A percentile compares a stretch with the other conserved stretches of the same genome.
phyloP scores from a whole-genome alignment of 1,140 invertebrate genomes.

The Scaptomyza hsui region DNA sequence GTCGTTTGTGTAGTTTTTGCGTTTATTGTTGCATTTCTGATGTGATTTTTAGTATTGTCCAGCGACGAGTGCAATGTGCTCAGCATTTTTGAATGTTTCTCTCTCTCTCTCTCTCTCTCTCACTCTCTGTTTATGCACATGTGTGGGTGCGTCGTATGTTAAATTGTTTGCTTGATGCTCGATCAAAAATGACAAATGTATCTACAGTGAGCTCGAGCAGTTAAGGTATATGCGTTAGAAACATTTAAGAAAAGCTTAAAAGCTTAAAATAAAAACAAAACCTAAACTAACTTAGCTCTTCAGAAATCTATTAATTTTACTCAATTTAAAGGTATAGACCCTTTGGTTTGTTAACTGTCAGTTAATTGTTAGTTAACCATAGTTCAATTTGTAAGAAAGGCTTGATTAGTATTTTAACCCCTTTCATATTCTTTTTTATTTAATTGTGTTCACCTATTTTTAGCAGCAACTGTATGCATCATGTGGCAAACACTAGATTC shows the following conservation, averaged over 20 bases:
- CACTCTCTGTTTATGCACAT: neutral
- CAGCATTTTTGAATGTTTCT: constrained; percentile 71
- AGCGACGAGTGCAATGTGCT: constrained; percentile 79
- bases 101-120: neutral
- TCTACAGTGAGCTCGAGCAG: constrained; percentile 54
- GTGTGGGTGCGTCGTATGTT: constrained; percentile 49
- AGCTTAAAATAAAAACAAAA: too few species aligned
- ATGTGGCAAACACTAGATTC: constrained; percentile 47
- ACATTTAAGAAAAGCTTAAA: too few species aligned
- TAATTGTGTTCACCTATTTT: constrained; percentile 14
- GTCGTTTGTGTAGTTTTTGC: constrained; percentile 72
- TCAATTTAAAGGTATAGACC: too few species aligned
- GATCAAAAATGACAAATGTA: constrained; percentile 83
- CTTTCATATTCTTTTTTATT: too few species aligned
- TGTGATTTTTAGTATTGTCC: constrained; percentile 83
- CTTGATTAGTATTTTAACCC: too few species aligned
- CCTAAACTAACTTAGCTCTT: too few species aligned
- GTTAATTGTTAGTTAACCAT: too few species aligned
- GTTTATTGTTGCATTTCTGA: constrained; percentile 83
- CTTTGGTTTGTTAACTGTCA: too few species aligned
- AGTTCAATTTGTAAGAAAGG: too few species aligned
- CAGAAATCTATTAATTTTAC: too few species aligned
- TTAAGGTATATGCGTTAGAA: neutral
- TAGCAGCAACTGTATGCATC: constrained; percentile 44
- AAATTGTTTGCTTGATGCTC: constrained; percentile 83